Base-by-base conservation (phyloP, 2,888 invertebrate species). In the Nomada hirtipes region DNA sequence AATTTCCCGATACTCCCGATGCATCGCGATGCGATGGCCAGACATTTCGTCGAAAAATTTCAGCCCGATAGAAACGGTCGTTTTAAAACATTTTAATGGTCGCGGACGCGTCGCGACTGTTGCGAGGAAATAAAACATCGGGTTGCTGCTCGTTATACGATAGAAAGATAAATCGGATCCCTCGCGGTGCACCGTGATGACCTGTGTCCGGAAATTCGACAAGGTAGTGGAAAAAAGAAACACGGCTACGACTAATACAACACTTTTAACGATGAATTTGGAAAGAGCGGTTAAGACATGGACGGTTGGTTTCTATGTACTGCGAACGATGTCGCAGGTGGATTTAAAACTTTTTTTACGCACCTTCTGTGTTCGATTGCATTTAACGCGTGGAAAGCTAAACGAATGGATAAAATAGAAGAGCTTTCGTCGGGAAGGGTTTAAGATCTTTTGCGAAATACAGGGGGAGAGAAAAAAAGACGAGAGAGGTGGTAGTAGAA, bases 331-430 rank as follows among this genome's bases (percentile, higher is more conserved):
- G n/a, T 10, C 53, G 44, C 47, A 15, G 47, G 47, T 15, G 47
- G 15, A 11, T 47, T 47, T 47, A 15, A 47, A 2, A 15, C 47
- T 15, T 15, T 10, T 47, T 47, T 7, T 7, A 36, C 47, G 4
- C 15, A 10, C 47, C 13, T 47, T 13, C 11, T 1, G 13, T 47
- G 15, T 47, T 47, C 47, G 7, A 59, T 26, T 59, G 26, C 26
- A 15, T 59, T 50, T 50, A 57, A 29, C 55, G 36, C 15, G 7
- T n/a, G 23, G 42, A 59, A 52, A 47, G 26, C 20, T 9, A 3
- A 57, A 50, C 42, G 60, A 65, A 61, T 44, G 59, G 42, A 59
- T 15, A 53, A 65, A 79, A 65, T 23, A 44, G 64, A 67, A 26
- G 70, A 44, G 20, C 36, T 70, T 42, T 61, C 67, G 50, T n/a